These are phyloP conservation scores for Corticium candelabrum DNA, from an alignment of 37 sponge, comb jelly and placozoan species.

Conservation along the genomic window DNA sequence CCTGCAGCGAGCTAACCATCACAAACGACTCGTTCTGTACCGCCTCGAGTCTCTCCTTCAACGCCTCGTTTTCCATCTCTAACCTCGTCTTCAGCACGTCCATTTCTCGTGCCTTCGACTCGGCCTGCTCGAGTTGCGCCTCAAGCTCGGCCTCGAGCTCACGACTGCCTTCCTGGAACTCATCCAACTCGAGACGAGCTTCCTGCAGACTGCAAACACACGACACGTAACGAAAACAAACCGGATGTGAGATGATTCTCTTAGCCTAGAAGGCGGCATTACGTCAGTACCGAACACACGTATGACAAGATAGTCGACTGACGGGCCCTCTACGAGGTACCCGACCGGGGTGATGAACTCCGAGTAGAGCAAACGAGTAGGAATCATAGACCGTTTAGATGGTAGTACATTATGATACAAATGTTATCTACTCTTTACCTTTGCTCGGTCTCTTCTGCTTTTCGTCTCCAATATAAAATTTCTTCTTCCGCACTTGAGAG, in stretches of 20 bases:
- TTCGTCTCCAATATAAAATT: conserved; percentile 58
- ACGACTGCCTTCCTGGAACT: conserved; percentile 82
- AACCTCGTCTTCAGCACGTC: conserved; percentile 36
- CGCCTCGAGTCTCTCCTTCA: conserved; percentile 64
- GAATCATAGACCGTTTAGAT: no score
- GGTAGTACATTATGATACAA: no score
- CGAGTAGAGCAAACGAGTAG: no score
- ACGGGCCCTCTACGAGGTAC: no score
- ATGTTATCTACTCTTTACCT: neutral
- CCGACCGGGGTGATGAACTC: no score
- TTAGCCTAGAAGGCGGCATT: no score
- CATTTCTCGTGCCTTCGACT: conserved; percentile 58
- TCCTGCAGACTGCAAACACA: conserved; percentile 45
- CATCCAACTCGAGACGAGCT: conserved; percentile 71
- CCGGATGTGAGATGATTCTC: no score
- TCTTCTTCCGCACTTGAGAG: neutral
- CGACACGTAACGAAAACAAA: neutral
- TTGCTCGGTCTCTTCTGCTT: conserved; percentile 25
- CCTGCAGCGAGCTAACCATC: conserved; percentile 71
- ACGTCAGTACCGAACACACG: no score
- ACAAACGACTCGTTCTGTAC: conserved; percentile 66
- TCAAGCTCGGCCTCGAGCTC: conserved; percentile 88
- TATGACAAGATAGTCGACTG: no score
- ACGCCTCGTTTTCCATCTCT: conserved; percentile 69
- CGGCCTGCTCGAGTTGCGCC: conserved; percentile 84